Evolutionary conservation across 2,113 vertebrate species (phyloP).

Genomic region (Origma solitaria): DNA sequence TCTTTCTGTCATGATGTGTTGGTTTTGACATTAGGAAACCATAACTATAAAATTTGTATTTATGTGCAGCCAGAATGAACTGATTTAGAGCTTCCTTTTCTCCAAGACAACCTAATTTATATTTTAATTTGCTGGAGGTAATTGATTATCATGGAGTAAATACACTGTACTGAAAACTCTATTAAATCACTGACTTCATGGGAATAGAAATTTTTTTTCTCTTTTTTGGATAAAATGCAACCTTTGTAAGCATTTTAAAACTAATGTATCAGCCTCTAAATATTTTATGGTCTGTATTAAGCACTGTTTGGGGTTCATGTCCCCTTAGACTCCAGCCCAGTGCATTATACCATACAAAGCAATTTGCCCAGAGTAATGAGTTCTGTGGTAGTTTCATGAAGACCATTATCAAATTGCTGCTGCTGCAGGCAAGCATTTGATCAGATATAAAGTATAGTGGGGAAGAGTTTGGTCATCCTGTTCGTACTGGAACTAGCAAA

Average conservation of each 20-base stretch:
- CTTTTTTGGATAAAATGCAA: constrained; percentile 39
- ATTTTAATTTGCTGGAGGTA: constrained; percentile 70
- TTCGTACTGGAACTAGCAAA: not conserved
- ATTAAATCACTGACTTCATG: constrained; percentile 64
- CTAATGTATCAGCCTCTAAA: constrained; percentile 66
- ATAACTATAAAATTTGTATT: constrained; percentile 43
- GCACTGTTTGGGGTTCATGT: constrained; percentile 55
- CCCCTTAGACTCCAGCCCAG: constrained; percentile 57
- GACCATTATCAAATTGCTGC: constrained; percentile 52
- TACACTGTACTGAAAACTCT: constrained; percentile 58
- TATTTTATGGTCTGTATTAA: constrained; percentile 78
- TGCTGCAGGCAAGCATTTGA: constrained; percentile 55
- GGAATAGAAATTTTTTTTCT: not conserved
- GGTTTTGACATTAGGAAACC: constrained; percentile 26
- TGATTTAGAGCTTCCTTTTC: constrained; percentile 54
- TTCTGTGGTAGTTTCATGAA: constrained; percentile 59
- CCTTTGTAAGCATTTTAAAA: constrained; percentile 69
- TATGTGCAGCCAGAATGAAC: constrained; percentile 6
- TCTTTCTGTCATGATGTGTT: not conserved
- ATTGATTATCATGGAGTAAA: constrained; percentile 72
- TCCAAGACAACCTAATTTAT: constrained; percentile 58
- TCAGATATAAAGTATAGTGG: not conserved
- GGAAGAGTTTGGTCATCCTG: not conserved
- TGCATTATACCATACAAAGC: constrained; percentile 67
- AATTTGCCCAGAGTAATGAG: constrained; percentile 75